phyloP scores from a whole-genome alignment of 2,888 invertebrate genomes.

The Eremobia ochroleuca region DNA sequence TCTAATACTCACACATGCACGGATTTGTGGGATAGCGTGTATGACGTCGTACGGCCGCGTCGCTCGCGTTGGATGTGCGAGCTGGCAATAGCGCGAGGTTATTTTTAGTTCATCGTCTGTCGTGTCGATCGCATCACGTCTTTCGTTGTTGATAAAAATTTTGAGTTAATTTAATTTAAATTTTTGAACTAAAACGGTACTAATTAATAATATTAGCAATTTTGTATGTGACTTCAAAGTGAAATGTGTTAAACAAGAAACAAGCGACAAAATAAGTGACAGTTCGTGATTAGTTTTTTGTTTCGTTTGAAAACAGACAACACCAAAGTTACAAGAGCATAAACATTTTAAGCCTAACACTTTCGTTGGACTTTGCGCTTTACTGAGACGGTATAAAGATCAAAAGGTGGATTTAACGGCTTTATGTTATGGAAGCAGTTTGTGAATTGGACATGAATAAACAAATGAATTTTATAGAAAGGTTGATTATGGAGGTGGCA shows the following conservation, averaged over 20 bases:
- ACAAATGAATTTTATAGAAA: conserved; percentile 39
- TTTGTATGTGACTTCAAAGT: not conserved
- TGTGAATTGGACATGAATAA: conserved; percentile 11
- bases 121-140: conserved; percentile 65
- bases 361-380: conserved; percentile 1
- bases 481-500: conserved; percentile 64
- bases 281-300: conserved; percentile 3
- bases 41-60: conserved; percentile 56
- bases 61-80: conserved; percentile 56
- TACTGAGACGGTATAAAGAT: not conserved
- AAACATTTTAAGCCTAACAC: not conserved
- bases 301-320: conserved; percentile 10
- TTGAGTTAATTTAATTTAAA: conserved; percentile 6
- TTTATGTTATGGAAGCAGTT: not conserved
- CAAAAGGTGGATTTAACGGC: not conserved
- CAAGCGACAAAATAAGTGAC: conserved; percentile 3
- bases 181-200: not conserved
- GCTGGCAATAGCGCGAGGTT: conserved; percentile 55
- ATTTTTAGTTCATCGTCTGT: conserved; percentile 63
- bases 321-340: conserved; percentile 11
- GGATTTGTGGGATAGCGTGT: not conserved
- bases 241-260: not conserved
- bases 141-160: conserved; percentile 16
- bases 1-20: conserved; percentile 19
- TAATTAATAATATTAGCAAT: not conserved